A percentile compares a stretch with the other conserved stretches of the same genome.
phyloP scores from a whole-genome alignment of 2,888 invertebrate species.

The Agrilus mali region DNA sequence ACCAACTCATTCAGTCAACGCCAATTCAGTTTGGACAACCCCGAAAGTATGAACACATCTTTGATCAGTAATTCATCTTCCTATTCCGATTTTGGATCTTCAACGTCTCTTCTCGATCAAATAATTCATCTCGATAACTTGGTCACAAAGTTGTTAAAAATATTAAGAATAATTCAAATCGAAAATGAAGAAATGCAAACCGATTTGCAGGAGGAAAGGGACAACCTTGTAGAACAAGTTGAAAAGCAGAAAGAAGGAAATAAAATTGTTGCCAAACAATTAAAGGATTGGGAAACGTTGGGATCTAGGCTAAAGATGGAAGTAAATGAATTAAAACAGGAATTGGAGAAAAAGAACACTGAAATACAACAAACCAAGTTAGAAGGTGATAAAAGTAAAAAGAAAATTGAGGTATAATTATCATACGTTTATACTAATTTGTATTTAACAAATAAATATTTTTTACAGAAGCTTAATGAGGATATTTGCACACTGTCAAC shows the following conservation, averaged over 20 bases:
- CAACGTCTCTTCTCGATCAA: constrained; percentile 54
- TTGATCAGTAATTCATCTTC: constrained; percentile 24
- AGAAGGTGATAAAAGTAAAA: constrained; percentile 41
- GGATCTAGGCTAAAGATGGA: constrained; percentile 41
- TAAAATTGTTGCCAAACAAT: constrained; percentile 31
- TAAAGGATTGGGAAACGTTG: constrained; percentile 43
- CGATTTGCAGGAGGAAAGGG: constrained; percentile 53
- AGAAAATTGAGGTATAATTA: constrained; percentile 40
- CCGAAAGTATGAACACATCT: constrained; percentile 32
- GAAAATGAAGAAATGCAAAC: constrained; percentile 56
- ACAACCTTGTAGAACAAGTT: constrained; percentile 27
- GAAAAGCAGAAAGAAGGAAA: constrained; percentile 31
- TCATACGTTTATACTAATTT: constrained; percentile 2
- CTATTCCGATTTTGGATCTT: constrained; percentile 40
- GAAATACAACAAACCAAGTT: constrained; percentile 40
- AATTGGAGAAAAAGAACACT: constrained; percentile 37
- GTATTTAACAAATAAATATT: constrained; percentile 5
- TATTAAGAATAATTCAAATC: constrained; percentile 57
- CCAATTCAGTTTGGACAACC: constrained; percentile 21
- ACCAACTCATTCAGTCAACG: constrained; percentile 65
- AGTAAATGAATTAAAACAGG: constrained; percentile 41
- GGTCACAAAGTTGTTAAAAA: constrained; percentile 59
- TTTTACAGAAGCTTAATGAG: constrained; percentile 39
- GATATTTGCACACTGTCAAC: constrained; percentile 46
- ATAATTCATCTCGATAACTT: constrained; percentile 64